phyloP scores from a whole-genome alignment of 2,888 invertebrate genomes.

The Heliconius hortense region DNA sequence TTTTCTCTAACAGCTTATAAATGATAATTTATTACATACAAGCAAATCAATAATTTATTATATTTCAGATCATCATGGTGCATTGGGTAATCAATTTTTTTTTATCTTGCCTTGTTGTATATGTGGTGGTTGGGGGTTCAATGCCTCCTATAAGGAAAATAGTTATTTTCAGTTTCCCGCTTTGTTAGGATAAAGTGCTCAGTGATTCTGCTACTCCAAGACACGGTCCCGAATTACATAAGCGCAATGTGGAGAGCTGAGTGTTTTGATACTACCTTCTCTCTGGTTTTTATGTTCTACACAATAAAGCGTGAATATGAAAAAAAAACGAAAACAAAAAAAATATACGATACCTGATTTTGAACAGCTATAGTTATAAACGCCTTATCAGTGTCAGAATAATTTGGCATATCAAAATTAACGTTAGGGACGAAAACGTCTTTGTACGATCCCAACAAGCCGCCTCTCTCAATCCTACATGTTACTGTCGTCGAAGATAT shows the following conservation, averaged over 20 bases:
- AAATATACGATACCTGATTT: slow-evolving; percentile 57
- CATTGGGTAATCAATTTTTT: too few relatives aligned
- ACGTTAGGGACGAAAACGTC: slow-evolving; percentile 73
- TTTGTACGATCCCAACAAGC: slow-evolving; percentile 65
- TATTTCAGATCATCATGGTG: too few relatives aligned
- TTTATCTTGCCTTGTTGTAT: too few relatives aligned
- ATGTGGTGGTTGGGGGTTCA: too few relatives aligned
- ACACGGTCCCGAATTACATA: too few relatives aligned
- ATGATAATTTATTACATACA: too few relatives aligned
- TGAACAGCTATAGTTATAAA: slow-evolving; percentile 65
- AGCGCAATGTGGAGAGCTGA: neutral
- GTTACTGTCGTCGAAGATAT: slow-evolving; percentile 69
- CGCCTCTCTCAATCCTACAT: slow-evolving; percentile 70
- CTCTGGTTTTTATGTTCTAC: neutral
- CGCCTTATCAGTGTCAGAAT: slow-evolving; percentile 62
- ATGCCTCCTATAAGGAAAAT: too few relatives aligned
- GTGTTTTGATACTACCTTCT: neutral
- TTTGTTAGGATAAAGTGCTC: too few relatives aligned
- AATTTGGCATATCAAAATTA: slow-evolving; percentile 66
- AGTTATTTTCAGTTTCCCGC: too few relatives aligned
- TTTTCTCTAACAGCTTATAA: too few relatives aligned
- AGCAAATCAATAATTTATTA: too few relatives aligned
- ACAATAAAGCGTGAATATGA: neutral
- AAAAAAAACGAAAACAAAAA: neutral
- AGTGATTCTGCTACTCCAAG: too few relatives aligned